Evolutionary conservation across 1,140 invertebrate species (phyloP).

Genomic region (Rhyzopertha dominica): DNA sequence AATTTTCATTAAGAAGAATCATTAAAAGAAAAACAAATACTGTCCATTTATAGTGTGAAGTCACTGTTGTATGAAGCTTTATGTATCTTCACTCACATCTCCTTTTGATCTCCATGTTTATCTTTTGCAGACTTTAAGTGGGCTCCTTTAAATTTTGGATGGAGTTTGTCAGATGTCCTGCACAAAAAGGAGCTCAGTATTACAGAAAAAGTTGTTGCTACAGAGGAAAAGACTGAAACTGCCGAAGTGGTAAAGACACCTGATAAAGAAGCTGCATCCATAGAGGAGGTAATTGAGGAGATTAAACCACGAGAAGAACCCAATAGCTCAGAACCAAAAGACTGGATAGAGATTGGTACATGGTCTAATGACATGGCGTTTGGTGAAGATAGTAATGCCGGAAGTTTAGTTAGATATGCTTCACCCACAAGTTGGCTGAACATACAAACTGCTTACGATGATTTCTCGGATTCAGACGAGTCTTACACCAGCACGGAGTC

Average conservation of each 20-base stretch:
- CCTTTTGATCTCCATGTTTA: constrained; percentile 9
- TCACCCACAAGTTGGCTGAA: constrained; percentile 50
- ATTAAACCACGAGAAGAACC: constrained; percentile 14
- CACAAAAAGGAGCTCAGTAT: too few species aligned
- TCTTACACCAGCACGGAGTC: constrained; percentile 44
- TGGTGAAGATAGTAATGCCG: constrained; percentile 9
- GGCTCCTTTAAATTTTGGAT: constrained; percentile 87
- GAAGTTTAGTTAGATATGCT: constrained; percentile 46
- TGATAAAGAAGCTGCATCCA: constrained; percentile 30
- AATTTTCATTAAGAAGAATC: too few species aligned
- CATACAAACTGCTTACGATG: constrained; percentile 31
- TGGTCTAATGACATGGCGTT: constrained; percentile 85
- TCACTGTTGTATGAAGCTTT: too few species aligned
- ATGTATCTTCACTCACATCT: too few species aligned
- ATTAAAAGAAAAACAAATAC: too few species aligned
- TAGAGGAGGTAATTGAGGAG: constrained; percentile 25
- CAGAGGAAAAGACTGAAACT: neutral
- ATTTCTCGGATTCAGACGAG: constrained; percentile 38
- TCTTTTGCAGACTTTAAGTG: constrained; percentile 61
- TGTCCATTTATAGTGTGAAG: too few species aligned
- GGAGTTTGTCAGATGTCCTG: constrained; percentile 81
- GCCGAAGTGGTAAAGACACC: constrained; percentile 35
- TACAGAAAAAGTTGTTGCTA: constrained; percentile 21
- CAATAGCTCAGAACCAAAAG: constrained; percentile 42
- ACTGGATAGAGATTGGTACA: constrained; percentile 77